A percentile compares a stretch with the other conserved stretches of the same genome.
Conservation (phyloP, 2,113 vertebrate species). For the Sterrhoptilus dennistouni region DNA sequence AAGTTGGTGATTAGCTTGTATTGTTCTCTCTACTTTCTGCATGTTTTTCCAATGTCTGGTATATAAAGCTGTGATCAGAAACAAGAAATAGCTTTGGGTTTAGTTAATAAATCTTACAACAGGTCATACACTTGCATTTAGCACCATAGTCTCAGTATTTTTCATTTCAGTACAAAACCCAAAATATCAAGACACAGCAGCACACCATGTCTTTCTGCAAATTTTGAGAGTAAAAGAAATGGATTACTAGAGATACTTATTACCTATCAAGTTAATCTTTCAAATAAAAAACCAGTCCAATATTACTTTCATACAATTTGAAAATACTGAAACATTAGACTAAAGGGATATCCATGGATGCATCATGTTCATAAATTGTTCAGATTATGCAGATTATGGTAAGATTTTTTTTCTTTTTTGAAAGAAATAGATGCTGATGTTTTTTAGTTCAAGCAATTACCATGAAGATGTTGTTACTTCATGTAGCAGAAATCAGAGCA, state of each 20-base stretch:
- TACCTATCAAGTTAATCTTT: slow-evolving; percentile 38
- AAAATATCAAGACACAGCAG: background rate
- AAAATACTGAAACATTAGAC: background rate
- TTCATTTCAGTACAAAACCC: background rate
- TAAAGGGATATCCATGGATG: background rate
- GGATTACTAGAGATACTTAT: background rate
- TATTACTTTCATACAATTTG: background rate
- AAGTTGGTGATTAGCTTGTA: slow-evolving; percentile 2
- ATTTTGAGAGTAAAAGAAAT: slow-evolving; percentile 22
- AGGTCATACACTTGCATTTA: background rate
- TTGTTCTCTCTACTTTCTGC: background rate
- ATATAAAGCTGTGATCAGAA: background rate
- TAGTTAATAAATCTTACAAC: slow-evolving; percentile 16
- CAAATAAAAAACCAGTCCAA: background rate
- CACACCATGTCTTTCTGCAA: background rate
- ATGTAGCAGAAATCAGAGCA: background rate
- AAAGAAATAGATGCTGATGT: background rate
- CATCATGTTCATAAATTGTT: background rate
- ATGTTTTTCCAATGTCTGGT: background rate
- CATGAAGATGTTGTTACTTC: background rate
- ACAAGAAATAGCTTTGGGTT: background rate
- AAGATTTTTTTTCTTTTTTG: background rate
- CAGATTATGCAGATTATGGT: background rate
- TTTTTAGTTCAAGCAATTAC: background rate
- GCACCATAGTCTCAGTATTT: background rate